These are phyloP conservation scores for Lutraria lutraria DNA, from an alignment of 2,888 invertebrate species.

Conservation along the genomic window DNA sequence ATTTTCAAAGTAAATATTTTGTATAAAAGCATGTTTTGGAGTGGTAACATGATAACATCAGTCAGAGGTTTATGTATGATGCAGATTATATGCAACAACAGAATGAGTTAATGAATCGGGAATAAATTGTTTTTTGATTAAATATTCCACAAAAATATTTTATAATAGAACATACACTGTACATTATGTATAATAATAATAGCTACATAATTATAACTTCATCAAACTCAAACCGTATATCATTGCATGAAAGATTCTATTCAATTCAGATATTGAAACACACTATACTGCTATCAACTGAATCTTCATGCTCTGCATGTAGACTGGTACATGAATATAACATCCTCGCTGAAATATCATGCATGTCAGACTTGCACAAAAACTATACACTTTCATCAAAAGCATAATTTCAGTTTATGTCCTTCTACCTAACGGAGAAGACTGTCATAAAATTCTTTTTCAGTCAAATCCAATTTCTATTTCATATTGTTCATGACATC, in stretches of 20 bases:
- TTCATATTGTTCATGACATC: not conserved
- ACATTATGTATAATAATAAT: not conserved
- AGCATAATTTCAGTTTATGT: not conserved
- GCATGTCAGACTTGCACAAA: not conserved
- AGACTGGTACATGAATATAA: not conserved
- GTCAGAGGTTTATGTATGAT: too few relatives aligned
- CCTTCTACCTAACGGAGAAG: not conserved
- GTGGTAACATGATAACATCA: too few relatives aligned
- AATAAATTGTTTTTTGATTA: not conserved
- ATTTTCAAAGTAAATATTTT: too few relatives aligned
- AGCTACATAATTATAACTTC: conserved; percentile 10
- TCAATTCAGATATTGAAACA: not conserved
- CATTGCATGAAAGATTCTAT: not conserved
- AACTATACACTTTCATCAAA: not conserved
- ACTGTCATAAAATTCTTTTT: not conserved
- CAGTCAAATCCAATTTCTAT: not conserved
- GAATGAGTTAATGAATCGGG: conserved; percentile 16
- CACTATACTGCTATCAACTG: not conserved
- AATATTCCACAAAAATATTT: conserved; percentile 14
- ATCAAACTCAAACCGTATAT: conserved; percentile 9
- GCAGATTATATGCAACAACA: not conserved
- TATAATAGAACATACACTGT: not conserved
- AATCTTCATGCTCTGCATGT: not conserved
- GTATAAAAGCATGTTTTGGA: too few relatives aligned
- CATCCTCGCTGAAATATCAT: not conserved